These are phyloP conservation scores for Notechis scutatus DNA, from an alignment of 2,113 vertebrate genomes.

Conservation along the genomic window DNA sequence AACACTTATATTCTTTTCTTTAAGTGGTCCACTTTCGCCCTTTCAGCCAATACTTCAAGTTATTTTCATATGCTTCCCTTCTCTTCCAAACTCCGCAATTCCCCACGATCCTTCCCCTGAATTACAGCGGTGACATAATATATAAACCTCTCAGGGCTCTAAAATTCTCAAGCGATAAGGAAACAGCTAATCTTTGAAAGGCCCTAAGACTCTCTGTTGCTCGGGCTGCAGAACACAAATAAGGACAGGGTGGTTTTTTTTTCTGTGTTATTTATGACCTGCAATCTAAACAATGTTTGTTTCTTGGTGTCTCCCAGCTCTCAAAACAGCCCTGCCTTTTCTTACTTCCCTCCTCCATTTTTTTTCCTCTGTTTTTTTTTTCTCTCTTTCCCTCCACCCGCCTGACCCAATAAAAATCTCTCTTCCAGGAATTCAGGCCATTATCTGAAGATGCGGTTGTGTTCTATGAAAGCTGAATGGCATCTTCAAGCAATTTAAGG, in stretches of 20 bases:
- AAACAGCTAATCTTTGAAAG: not conserved
- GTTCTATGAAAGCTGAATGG: not conserved
- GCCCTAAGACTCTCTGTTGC: not conserved
- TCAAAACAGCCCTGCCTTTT: not conserved
- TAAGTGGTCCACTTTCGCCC: no score
- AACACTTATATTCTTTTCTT: no score
- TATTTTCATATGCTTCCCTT: not conserved
- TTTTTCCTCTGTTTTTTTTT: not conserved
- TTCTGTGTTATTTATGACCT: not conserved
- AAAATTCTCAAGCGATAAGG: not conserved
- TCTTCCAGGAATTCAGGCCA: not conserved
- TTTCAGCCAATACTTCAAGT: no score
- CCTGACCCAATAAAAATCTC: not conserved
- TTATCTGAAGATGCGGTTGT: not conserved
- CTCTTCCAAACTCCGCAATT: not conserved
- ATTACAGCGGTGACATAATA: not conserved
- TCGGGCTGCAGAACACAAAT: not conserved
- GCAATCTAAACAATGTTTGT: not conserved
- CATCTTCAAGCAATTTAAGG: not conserved
- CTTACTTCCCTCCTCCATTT: not conserved
- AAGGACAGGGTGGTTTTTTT: not conserved
- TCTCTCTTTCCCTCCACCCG: not conserved
- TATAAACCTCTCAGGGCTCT: not conserved
- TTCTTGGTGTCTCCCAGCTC: not conserved
- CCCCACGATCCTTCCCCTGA: not conserved